Evolutionary conservation across 2,888 invertebrate genomes (phyloP), one percentile per base, ranked within the genome.

Genomic region (Diarsia rubi): DNA sequence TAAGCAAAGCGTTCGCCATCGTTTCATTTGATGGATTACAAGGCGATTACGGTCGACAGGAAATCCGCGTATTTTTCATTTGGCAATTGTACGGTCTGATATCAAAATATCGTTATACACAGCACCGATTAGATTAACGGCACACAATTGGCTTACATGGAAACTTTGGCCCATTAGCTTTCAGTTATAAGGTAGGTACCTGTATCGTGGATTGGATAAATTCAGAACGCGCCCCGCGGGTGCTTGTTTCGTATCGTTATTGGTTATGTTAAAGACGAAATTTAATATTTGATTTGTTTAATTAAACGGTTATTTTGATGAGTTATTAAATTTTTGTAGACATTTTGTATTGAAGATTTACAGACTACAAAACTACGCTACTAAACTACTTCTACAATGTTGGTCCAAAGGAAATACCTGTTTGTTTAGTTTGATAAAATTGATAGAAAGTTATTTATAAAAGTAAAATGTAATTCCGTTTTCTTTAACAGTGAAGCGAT

Each of bases 11-110:
- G 90, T 90, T 91, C 90, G 87, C 86, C 91, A 90, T 91, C 92
- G 93, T 94, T 94, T 91, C 90, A 87, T 90, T 93, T 96, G 95
- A 96, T 96, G 95, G 95, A 96, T 96, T 94, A 96, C 93, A 92
- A 85, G 85, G 90, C 94, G 94, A 95, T 95, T 96, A 95, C 91
- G 86, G 90, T 74, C 91, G 92, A 93, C 95, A 94, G 95, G 94
- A 95, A 95, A 95, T 94, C 94, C 93, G 92, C 95, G 93, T 94
- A 94, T 96, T 95, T 96, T 96, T 95, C 94, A 95, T 96, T 95
- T 93, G 95, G 94, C 95, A 95, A 95, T 95, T 93, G 95, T 94
- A 92, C 92, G 89, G 72, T 71, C 60, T 91, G 92, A 91, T 94
- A 94, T 95, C 93, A 94, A 93, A 95, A 94, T 93, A 94, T 93